A percentile compares a stretch with the other conserved stretches of the same genome.
phyloP scores from a whole-genome alignment of 2,113 vertebrate species.

The Columba livia region DNA sequence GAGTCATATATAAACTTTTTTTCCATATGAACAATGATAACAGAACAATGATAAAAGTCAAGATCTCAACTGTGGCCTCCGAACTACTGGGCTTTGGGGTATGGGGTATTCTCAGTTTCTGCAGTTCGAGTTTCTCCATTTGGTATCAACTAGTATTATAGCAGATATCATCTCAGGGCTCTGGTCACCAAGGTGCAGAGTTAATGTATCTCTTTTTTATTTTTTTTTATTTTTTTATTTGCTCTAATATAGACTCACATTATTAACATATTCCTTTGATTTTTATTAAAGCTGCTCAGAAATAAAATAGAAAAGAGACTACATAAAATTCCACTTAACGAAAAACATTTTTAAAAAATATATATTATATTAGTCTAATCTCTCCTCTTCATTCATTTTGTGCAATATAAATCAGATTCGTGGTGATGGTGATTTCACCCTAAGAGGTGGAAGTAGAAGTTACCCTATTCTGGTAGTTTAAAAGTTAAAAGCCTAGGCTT shows the following conservation, averaged over 20 bases:
- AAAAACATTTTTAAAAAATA: not conserved
- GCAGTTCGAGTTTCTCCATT: not conserved
- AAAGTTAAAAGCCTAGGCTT: not conserved
- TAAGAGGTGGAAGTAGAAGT: not conserved
- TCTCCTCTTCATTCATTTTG: not conserved
- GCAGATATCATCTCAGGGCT: not conserved
- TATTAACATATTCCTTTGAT: not conserved
- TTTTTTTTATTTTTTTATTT: not conserved
- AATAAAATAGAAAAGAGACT: not conserved
- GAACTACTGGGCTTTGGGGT: not conserved
- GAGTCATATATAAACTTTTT: not conserved
- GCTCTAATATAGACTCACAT: not conserved
- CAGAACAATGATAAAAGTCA: not conserved
- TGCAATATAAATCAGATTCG: not conserved
- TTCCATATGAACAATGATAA: not conserved
- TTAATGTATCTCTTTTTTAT: not conserved
- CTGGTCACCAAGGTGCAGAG: not conserved
- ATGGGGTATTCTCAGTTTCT: not conserved
- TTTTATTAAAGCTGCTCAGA: constrained; percentile 9
- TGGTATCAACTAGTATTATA: not conserved
- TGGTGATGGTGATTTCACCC: not conserved
- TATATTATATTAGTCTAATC: not conserved
- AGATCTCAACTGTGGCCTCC: not conserved
- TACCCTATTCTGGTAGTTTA: not conserved
- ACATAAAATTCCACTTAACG: not conserved